Percentiles rank a stretch among this genome's conserved stretches.
Evolutionary conservation across 2,797 vertebrate genomes (phyloP).

Genomic region (Rhyacichthys aspro): DNA sequence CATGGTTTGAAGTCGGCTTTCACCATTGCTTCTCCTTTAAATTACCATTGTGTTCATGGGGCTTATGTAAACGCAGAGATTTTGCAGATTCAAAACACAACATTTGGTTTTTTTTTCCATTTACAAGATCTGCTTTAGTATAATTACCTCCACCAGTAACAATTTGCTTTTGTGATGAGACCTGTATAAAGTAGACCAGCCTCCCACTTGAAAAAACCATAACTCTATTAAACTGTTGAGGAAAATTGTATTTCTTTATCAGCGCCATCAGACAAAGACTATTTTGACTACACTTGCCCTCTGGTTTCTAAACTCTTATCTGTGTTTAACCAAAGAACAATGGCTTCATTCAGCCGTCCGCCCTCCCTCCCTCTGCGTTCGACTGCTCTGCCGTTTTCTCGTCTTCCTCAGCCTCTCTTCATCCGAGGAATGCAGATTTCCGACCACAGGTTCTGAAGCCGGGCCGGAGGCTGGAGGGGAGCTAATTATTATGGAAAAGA

Average conservation of each 20-base stretch:
- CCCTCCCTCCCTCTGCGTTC: slow-evolving; percentile 34
- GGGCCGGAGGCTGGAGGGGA: slow-evolving; percentile 68
- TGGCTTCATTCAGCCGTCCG: slow-evolving; percentile 60
- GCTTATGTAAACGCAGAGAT: too few species aligned
- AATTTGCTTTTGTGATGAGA: too few species aligned
- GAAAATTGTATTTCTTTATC: slow-evolving; percentile 58
- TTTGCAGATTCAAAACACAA: too few species aligned
- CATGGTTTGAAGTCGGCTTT: too few species aligned
- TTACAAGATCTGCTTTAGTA: too few species aligned
- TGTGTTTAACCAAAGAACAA: slow-evolving; percentile 61
- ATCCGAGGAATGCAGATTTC: slow-evolving; percentile 72
- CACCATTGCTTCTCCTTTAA: too few species aligned
- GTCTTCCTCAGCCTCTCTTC: slow-evolving; percentile 60
- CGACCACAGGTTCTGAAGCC: slow-evolving; percentile 72
- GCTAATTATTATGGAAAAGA: slow-evolving; percentile 75
- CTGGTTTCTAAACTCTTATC: slow-evolving; percentile 66
- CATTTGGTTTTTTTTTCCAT: too few species aligned
- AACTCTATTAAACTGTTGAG: slow-evolving; percentile 48
- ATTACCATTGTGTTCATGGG: too few species aligned
- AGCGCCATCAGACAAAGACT: slow-evolving; percentile 44
- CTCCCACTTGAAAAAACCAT: slow-evolving; percentile 47
- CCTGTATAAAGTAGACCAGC: neutral
- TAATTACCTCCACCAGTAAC: too few species aligned
- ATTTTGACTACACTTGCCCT: slow-evolving; percentile 71
- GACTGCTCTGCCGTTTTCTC: slow-evolving; percentile 21